Percentiles rank a stretch among this genome's conserved stretches.
Conservation (phyloP, 2,797 vertebrate genomes). For the Pantherophis alleghaniensis region DNA sequence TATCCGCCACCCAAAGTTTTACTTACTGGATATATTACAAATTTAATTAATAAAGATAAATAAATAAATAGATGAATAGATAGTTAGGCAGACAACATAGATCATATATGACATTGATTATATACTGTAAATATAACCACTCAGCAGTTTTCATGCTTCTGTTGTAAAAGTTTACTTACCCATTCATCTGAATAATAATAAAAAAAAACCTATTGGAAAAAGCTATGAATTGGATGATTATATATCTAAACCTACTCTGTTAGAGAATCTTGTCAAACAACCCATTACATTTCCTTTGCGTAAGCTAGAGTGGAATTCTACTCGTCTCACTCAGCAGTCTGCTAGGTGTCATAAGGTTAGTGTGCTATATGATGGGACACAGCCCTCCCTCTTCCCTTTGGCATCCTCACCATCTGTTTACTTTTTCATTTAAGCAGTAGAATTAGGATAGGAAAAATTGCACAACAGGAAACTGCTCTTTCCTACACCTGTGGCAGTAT, state of each 20-base stretch:
- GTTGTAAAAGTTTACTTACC: not conserved
- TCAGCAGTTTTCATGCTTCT: not conserved
- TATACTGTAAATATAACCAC: not conserved
- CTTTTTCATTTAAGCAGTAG: slow-evolving; percentile 3
- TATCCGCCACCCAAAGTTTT: not conserved
- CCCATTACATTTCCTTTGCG: not conserved
- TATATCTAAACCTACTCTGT: not conserved
- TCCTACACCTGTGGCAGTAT: not conserved
- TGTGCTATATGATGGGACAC: not conserved
- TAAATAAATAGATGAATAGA: not conserved
- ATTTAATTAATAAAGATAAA: not conserved
- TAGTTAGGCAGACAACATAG: not conserved
- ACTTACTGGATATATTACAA: not conserved
- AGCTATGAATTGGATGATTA: not conserved
- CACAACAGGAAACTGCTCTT: not conserved
- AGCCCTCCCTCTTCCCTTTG: not conserved
- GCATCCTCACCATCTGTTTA: slow-evolving; percentile 4
- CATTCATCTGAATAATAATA: not conserved
- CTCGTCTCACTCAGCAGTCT: slow-evolving; percentile 1
- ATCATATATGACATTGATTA: not conserved
- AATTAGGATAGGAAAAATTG: not conserved
- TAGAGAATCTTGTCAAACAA: not conserved
- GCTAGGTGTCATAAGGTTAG: slow-evolving; percentile 8
- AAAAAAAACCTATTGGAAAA: not conserved
- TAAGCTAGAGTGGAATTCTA: not conserved